phyloP scores from a whole-genome alignment of 2,797 vertebrate genomes.

The Poecilia wingei region DNA sequence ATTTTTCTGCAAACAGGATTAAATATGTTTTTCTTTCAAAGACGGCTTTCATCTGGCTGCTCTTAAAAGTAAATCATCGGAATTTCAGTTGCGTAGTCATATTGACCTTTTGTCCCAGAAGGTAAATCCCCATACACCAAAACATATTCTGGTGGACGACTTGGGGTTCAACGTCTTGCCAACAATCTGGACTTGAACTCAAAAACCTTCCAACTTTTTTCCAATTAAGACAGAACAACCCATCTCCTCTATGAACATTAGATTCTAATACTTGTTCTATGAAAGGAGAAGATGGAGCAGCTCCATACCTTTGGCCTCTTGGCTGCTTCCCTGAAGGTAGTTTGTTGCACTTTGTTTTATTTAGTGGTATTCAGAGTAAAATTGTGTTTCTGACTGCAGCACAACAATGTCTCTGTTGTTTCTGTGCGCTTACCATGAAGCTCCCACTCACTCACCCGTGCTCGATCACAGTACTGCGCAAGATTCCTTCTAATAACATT shows the following conservation, averaged over 20 bases:
- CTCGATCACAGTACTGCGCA: neutral
- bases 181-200: neutral
- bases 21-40: neutral
- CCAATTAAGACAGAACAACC: neutral
- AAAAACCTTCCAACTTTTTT: neutral
- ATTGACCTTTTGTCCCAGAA: neutral
- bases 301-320: neutral
- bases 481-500: conserved; percentile 31
- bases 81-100: neutral
- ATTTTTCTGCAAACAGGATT: neutral
- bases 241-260: neutral
- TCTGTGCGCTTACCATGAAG: neutral
- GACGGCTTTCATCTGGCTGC: neutral
- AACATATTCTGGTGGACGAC: neutral
- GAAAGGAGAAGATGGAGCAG: neutral
- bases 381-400: neutral
- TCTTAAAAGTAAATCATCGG: neutral
- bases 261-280: neutral
- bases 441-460: neutral
- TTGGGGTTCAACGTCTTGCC: neutral
- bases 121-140: neutral
- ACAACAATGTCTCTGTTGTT: neutral
- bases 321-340: neutral
- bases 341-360: neutral
- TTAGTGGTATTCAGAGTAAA: neutral